Conservation (phyloP, 2,888 invertebrate species). For the Sympetrum striolatum region DNA sequence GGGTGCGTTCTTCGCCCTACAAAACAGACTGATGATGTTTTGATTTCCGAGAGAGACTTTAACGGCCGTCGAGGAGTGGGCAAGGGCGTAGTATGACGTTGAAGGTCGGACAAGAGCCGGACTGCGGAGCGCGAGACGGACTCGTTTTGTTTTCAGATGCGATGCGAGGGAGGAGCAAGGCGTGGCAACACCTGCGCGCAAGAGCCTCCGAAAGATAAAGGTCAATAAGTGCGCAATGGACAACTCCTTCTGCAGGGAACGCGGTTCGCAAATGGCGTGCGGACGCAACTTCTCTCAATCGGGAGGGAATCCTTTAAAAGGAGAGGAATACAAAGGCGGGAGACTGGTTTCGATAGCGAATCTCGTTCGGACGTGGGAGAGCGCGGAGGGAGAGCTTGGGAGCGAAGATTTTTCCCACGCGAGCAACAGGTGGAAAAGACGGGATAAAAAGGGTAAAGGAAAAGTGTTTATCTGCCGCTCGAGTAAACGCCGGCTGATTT, state of each 20-base stretch:
- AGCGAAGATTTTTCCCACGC: slow-evolving; percentile 2
- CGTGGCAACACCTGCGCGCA: background rate
- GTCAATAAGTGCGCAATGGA: too few species aligned
- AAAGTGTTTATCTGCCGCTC: too few species aligned
- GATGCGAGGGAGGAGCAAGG: too few species aligned
- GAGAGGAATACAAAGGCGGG: background rate
- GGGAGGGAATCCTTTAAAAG: background rate
- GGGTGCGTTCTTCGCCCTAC: background rate
- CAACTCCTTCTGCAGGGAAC: background rate
- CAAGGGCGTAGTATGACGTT: slow-evolving; percentile 12
- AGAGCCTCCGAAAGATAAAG: background rate
- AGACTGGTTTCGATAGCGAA: background rate
- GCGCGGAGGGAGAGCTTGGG: background rate
- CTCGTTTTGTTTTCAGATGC: background rate
- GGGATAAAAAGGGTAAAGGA: background rate
- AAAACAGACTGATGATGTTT: background rate
- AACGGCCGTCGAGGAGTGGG: background rate
- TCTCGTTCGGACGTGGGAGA: background rate
- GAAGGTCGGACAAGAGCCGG: background rate
- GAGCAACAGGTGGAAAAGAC: slow-evolving; percentile 14
- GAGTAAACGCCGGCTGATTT: too few species aligned
- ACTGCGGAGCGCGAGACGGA: background rate
- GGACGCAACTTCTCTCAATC: background rate
- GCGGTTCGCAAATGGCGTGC: background rate
- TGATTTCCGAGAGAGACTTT: background rate